These are phyloP conservation scores for Sylvicola cinctus DNA, from an alignment of 2,888 invertebrate genomes.

Conservation along the genomic window DNA sequence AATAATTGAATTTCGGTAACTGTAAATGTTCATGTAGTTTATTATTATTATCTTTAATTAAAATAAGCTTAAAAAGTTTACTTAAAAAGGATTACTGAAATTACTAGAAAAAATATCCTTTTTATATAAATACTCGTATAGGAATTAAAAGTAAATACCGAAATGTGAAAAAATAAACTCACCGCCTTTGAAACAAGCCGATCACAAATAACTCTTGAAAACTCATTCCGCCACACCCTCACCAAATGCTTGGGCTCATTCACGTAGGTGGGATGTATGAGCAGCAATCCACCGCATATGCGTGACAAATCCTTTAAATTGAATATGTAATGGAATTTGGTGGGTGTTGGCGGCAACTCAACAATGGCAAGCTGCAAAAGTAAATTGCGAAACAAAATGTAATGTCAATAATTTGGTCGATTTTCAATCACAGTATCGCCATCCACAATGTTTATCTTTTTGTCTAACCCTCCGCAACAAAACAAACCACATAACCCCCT, in stretches of 20 bases:
- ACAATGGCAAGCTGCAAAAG: conserved; percentile 38
- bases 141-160: too few species aligned
- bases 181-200: conserved; percentile 49
- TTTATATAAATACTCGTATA: too few species aligned
- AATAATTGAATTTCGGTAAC: too few species aligned
- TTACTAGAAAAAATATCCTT: too few species aligned
- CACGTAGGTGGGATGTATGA: conserved; percentile 52
- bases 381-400: conserved; percentile 1
- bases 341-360: conserved; percentile 75
- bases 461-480: too few species aligned
- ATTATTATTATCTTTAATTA: too few species aligned
- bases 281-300: conserved; percentile 59
- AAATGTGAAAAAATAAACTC: conserved; percentile 9
- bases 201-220: conserved; percentile 70
- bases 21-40: too few species aligned
- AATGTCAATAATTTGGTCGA: neutral
- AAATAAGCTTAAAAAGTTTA: too few species aligned
- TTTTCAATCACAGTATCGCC: neutral
- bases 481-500: too few species aligned
- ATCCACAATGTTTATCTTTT: neutral
- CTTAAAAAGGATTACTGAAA: too few species aligned
- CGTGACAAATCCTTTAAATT: conserved; percentile 79
- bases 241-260: conserved; percentile 46
- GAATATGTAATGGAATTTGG: conserved; percentile 88
- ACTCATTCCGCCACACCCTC: conserved; percentile 83